Evolutionary conservation across 2,113 vertebrate species (phyloP).

Genomic region (sheep (Ovis aries)): ARS-UI_Ramb_v3.0 NC_056070.1:27991001-27991500

Average conservation of each 20-base stretch:
- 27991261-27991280: background rate
- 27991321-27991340: background rate
- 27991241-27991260: background rate
- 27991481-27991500: background rate
- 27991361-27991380: background rate
- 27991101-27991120: conserved; percentile 69
- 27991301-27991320: background rate
- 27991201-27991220: conserved; percentile 14
- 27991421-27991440: background rate
- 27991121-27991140: conserved; percentile 64
- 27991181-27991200: background rate
- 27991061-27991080: conserved; percentile 73
- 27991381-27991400: background rate
- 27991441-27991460: background rate
- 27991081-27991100: conserved; percentile 57
- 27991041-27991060: conserved; percentile 73
- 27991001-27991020: conserved; percentile 54
- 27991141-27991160: conserved; percentile 30
- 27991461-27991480: background rate
- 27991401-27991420: background rate
- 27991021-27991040: conserved; percentile 83
- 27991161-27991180: background rate
- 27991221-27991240: background rate
- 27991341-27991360: background rate
- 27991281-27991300: background rate